Conservation (phyloP, 2,888 invertebrate species). For the Serripes groenlandicus region DNA sequence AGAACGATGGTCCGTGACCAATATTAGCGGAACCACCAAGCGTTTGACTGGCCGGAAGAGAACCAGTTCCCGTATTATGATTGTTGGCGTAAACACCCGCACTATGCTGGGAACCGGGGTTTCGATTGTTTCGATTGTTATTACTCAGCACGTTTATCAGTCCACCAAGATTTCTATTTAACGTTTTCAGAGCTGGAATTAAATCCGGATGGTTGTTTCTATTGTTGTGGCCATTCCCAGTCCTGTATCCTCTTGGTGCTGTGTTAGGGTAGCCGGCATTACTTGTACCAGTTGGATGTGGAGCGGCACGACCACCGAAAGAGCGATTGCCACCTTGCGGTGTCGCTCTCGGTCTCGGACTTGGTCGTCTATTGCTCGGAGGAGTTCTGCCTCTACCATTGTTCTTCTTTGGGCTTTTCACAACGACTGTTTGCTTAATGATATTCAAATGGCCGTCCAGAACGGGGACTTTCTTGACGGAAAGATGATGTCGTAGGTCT, state of each 20-base stretch:
- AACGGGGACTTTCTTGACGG: not conserved
- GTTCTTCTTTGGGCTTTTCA: not conserved
- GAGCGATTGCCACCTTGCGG: not conserved
- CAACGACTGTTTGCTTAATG: constrained; percentile 1
- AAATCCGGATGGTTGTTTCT: not conserved
- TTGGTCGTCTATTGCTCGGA: not conserved
- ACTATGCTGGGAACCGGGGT: not conserved
- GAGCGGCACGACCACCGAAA: not conserved
- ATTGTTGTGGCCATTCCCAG: not conserved
- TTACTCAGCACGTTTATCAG: not conserved
- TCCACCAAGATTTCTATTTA: constrained; percentile 13
- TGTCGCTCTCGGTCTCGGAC: not conserved
- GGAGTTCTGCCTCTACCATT: no score
- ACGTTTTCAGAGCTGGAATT: not conserved
- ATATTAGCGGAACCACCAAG: not conserved
- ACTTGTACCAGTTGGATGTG: not conserved
- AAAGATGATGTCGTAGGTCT: not conserved
- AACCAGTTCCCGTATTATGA: not conserved
- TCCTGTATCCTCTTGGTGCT: not conserved
- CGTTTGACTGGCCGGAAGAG: not conserved
- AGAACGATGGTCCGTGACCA: no score
- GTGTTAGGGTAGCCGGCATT: not conserved
- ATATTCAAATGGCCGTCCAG: constrained; percentile 7
- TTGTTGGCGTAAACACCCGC: not conserved
- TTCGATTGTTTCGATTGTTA: no score